Evolutionary conservation across 2,888 invertebrate species (phyloP), one percentile per base, ranked within the genome.

Genomic region (Drosophila neonasuta): DNA sequence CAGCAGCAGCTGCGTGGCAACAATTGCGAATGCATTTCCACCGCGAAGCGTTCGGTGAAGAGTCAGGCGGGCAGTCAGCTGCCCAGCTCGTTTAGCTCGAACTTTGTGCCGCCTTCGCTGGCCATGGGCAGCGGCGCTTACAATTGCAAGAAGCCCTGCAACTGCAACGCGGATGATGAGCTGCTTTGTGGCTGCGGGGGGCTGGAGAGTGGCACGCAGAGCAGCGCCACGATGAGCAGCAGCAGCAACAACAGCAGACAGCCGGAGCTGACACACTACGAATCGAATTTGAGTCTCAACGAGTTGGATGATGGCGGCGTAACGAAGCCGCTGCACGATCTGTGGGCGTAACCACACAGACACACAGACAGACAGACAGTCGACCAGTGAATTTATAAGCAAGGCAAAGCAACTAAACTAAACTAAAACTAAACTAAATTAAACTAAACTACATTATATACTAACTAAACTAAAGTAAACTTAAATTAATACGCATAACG

Each of bases 1-100:
- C 89, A 88, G 59, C 81, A 86, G 59, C 81, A 86, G 42, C 64
- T 79, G 45, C 71, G 51, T 1, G 36, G 44, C 57, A 72, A 68
- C 71, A 85, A 85, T 62, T 87, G 90, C 59, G 84, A 89, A 65
- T 83, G 90, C 77, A 79, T 85, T 41, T 76, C 87, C 60, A 79
- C 85, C 1, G 77, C 71, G 44, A 86, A 83, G 62, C 51, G 83
- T 20, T 3, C 39, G 13, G 55, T 50, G 0, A 83, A 80, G 62
- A 39, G 51, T 1, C 60, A 68, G 17, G 61, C 57, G 1, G n/a
- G n/a, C 36, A 5, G 36, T 10, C 24, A 24, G 66, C 60, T 90
- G 63, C 89, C 89, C 41, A 77, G 88, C 57, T 88, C 90, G 62
- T 90, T 89, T 45, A 89, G 89, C 55, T 89, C 90, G n/a, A 90